Evolutionary conservation across 2,113 vertebrate species (phyloP), one percentile per base, ranked within the genome.

Genomic region (Scomber colias): DNA sequence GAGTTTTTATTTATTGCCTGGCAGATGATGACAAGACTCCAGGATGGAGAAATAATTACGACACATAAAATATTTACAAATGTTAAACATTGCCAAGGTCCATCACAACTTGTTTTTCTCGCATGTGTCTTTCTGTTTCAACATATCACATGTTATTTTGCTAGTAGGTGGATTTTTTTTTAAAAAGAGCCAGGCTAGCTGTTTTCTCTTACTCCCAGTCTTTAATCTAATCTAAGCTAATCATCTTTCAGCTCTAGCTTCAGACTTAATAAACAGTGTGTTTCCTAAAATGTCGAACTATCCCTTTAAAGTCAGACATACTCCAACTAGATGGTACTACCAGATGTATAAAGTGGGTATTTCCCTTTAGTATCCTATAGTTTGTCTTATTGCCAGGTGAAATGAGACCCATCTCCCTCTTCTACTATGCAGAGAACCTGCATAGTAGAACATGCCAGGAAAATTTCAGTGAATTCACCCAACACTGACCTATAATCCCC

Each of bases 401-500:
- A 72, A 12, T 68, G 17, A 46, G n/a, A 68, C 44, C 44, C 30
- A 55, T 72, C 35, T 40, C 51, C 31, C 49, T 45, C 56, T 67
- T 55, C 51, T 60, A 11, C 63, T 11, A 63, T 13, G 4, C 65
- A 53, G 75, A 21, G 21, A 21, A 21, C 21, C 21, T 21, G 21
- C 21, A 21, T 21, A 21, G 21, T 21, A 21, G 21, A 70, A 48
- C 53, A 66, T 57, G 54, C 56, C 73, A 60, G n/a, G 7, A 77
- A 56, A 70, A 49, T n/a, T 16, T 21, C 16, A 59, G 51, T 69
- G 53, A 50, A 53, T 64, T 64, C 53, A 51, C 31, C 35, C 49
- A 71, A 35, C 71, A 45, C 53, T 62, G 75, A 74, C 59, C 51
- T 55, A 31, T 82, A 75, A 75, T 84, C 44, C 57, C 62, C 67